Evolutionary conservation across 2,888 invertebrate genomes (phyloP), one percentile per base, ranked within the genome.

Genomic region (Scotopteryx bipunctaria): DNA sequence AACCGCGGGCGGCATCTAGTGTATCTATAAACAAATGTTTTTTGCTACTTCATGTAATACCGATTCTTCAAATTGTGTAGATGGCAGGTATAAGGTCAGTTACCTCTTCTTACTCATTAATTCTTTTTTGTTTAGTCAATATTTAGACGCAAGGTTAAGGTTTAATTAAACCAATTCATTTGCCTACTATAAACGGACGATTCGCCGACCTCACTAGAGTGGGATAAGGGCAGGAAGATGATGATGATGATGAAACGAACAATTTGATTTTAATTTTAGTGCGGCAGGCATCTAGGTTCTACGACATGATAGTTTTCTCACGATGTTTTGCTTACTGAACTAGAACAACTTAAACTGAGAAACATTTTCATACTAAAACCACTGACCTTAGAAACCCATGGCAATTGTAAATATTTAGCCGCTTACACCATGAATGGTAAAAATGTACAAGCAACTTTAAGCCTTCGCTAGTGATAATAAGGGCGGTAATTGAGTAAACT

Each of bases 41-140:
- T 47, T 36, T 44, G 27, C 36, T 14, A 14, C 27, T 44, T 25
- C 43, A 25, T 16, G 35, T 17, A 14, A 25, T 15, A 8, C n/a
- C n/a, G 8, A 27, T 9, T 27, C 9, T 9, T 27, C 11, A 11
- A n/a, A 9, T 27, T 27, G 27, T 4, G n/a, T n/a, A 29, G 43
- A 14, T 42, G 32, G 11, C n/a, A n/a, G n/a, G n/a, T n/a, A n/a
- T 33, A 32, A 14, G 38, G 23, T 47, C 25, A 40, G 5, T 40
- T 17, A 40, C 47, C 23, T 45, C 38, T 35, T 23, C 8, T 23
- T 27, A 27, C 25, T 25, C 25, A 25, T 25, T 25, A 9, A 27
- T 9, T 27, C n/a, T 27, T 27, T 27, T 27, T 11, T 27, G 5
- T 9, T 3, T 3, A 19, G 11, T 9, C 11, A 25, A n/a, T n/a